These are phyloP conservation scores for Ailuropoda melanoleuca DNA, from an alignment of 2,113 vertebrate genomes.

Conservation along the genomic window DNA sequence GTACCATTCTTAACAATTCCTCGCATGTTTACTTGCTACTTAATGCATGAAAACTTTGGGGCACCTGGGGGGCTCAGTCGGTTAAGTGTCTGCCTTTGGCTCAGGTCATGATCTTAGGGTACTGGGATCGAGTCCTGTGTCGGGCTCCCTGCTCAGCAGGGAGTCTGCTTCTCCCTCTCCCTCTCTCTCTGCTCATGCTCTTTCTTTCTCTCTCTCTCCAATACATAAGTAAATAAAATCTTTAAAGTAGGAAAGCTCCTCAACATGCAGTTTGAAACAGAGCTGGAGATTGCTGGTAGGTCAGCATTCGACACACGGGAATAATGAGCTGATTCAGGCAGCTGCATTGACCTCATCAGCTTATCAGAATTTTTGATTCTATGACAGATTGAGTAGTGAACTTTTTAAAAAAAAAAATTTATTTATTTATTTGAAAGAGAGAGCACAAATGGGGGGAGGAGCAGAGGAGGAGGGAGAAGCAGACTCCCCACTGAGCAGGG, in stretches of 20 bases:
- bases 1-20: not conserved
- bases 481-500: not conserved
- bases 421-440: not conserved
- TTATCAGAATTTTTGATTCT: conserved; percentile 11
- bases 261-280: not conserved
- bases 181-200: not conserved
- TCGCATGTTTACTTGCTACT: not conserved
- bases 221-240: not conserved
- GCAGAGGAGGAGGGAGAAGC: not conserved
- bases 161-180: not conserved
- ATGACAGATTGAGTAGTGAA: not conserved
- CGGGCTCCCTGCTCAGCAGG: not conserved
- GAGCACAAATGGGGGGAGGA: too few relatives aligned
- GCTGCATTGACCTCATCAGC: not conserved
- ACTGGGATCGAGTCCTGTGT: not conserved
- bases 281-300: not conserved
- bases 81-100: not conserved
- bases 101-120: not conserved
- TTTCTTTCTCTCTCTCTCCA: not conserved
- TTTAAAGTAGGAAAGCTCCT: not conserved
- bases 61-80: not conserved
- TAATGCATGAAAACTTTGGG: not conserved
- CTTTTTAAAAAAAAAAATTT: not conserved
- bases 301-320: not conserved
- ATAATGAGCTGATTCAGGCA: not conserved